Percentiles rank a stretch among this genome's conserved stretches.
Evolutionary conservation across 2,797 vertebrate genomes (phyloP).

Genomic region (Acrossocheilus fasciatus): DNA sequence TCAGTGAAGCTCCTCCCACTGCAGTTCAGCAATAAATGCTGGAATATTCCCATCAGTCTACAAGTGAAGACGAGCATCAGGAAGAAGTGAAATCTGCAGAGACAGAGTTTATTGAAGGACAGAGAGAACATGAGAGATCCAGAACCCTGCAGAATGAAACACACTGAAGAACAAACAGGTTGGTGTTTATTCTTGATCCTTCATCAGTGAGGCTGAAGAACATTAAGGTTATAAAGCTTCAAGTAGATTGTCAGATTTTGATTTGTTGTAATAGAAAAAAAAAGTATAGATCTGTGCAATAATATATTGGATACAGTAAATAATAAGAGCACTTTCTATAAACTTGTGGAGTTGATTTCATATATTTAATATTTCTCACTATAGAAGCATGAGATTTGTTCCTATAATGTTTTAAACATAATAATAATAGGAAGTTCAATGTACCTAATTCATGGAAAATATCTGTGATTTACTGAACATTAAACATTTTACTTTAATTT

Average conservation of each 20-base stretch:
- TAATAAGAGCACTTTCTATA: too few species aligned
- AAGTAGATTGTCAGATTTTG: too few species aligned
- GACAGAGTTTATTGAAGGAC: constrained; percentile 8
- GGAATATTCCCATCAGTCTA: background rate
- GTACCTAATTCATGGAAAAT: background rate
- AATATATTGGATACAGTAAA: too few species aligned
- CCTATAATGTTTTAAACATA: background rate
- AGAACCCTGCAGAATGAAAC: constrained; percentile 12
- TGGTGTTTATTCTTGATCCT: background rate
- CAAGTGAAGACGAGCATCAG: constrained; percentile 15
- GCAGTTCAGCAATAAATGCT: background rate
- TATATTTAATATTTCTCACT: background rate
- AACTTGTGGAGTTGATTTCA: background rate
- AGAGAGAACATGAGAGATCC: background rate
- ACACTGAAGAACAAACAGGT: constrained; percentile 13
- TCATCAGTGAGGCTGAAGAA: background rate
- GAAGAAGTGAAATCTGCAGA: background rate
- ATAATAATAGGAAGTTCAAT: background rate
- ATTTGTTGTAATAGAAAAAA: too few species aligned
- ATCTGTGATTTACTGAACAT: background rate
- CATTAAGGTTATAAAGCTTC: background rate
- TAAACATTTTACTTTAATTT: background rate
- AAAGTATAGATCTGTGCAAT: too few species aligned
- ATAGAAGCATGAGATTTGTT: background rate
- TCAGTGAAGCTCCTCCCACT: background rate